Base-by-base conservation (phyloP, 2,888 invertebrate genomes). In the Selenia dentaria region DNA sequence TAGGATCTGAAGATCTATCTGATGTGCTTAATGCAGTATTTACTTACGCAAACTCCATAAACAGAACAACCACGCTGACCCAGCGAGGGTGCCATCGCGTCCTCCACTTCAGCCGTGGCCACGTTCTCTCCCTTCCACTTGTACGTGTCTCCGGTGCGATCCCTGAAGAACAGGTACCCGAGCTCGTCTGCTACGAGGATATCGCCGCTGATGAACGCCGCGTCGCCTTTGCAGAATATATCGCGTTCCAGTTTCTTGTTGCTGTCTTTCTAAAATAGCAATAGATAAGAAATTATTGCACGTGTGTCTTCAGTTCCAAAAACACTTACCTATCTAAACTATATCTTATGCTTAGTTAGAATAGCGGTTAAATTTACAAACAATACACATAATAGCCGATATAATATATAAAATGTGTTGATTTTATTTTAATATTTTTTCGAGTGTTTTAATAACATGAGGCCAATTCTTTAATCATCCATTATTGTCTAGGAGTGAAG, bases 41-140 rank as follows among this genome's bases (percentile, higher is more conserved):
- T 32, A 79, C 83, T 88, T 71, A 98, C 96, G 85, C 97, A 94
- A 0, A 99, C 98, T 0, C 99, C 99, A 72, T 97, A 99, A 0
- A 98, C 98, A 2, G 95, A 95, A 52, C 95, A 95, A 60, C 96
- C 95, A 51, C 93, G 93, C 48, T 97, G 92, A 0, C 93, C 93
- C 35, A 96, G 88, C 16, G 94, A 92, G 42, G 95, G 95, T 51
- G 95, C 96, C 56, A 99, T 93, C 6, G 97, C 95, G 40, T 95
- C 95, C 86, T 99, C 99, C 11, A 99, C 97, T 89, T 99, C 99
- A 0, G 96, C 94, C 0, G 99, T 99, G 44, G 98, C 96, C 0
- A 99, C 98, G 78, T 99, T 99, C 91, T 99, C 99, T 8, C 99
- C 99, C 74, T 97, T 95, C 98, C 98, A 98, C 67, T 95, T 93